Conservation (phyloP, 2,797 vertebrate species). For the Chloroceryle amazona region DNA sequence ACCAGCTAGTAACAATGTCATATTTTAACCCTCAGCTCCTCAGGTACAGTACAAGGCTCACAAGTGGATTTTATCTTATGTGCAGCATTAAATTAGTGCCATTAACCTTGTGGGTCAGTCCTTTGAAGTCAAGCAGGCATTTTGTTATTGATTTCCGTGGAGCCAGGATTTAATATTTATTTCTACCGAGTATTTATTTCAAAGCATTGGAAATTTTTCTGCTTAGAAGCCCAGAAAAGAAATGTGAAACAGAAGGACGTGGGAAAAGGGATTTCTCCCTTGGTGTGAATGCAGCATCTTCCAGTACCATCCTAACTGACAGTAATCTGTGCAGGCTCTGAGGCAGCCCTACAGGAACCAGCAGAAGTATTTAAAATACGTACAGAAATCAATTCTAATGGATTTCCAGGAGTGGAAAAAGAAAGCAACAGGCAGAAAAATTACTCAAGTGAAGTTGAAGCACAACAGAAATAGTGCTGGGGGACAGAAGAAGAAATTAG, state of each 20-base stretch:
- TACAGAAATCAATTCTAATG: slow-evolving; percentile 31
- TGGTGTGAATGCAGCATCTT: neutral
- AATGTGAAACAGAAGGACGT: slow-evolving; percentile 6
- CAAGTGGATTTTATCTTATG: slow-evolving; percentile 33
- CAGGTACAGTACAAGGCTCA: neutral
- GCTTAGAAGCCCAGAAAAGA: neutral
- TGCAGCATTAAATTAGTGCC: slow-evolving; percentile 38
- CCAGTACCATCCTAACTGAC: neutral
- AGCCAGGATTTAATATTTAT: slow-evolving; percentile 49
- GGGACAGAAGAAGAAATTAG: neutral
- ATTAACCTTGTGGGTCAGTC: slow-evolving; percentile 44
- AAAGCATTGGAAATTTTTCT: slow-evolving; percentile 17
- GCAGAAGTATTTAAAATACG: slow-evolving; percentile 37
- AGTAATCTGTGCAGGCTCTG: neutral
- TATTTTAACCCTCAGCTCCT: neutral
- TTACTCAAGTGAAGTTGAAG: neutral
- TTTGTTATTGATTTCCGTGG: slow-evolving; percentile 50
- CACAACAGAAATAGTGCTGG: neutral
- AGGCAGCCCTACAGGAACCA: neutral
- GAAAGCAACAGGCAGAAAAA: neutral
- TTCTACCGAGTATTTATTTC: slow-evolving; percentile 24
- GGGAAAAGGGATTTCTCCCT: neutral
- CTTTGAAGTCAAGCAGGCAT: slow-evolving; percentile 51
- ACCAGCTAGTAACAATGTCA: slow-evolving; percentile 27
- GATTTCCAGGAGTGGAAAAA: slow-evolving; percentile 8